Evolutionary conservation across 2,888 invertebrate species (phyloP), one percentile per base, ranked within the genome.

Genomic region (Hedya salicella): DNA sequence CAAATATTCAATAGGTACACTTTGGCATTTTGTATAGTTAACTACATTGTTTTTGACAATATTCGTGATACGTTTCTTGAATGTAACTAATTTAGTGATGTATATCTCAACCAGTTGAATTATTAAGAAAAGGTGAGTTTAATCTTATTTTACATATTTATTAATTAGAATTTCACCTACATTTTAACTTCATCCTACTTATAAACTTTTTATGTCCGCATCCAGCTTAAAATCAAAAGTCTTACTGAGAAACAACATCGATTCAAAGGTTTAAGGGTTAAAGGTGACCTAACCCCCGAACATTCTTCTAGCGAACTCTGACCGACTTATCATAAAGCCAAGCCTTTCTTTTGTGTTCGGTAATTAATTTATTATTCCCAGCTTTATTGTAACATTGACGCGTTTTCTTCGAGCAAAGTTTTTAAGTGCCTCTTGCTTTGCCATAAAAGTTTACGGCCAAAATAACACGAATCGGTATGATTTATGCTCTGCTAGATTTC

Each of bases 321-420:
- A 68, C 68, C 68, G 68, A 74, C 75, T 78, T 81, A 81, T 78
- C 80, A 79, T 78, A 78, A 73, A 71, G 69, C 68, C 62, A 68
- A 70, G 71, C 76, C 73, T 76, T 80, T 79, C 79, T 81, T 79
- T 86, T 86, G 82, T 84, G 78, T 83, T 85, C 80, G 80, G 82
- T 86, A 83, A 87, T 86, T 85, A 87, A 86, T 87, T 67, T 86
- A 83, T 80, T 81, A 80, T 79, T 79, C 79, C 68, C 74, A 72
- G 78, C 79, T 77, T 81, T 78, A 80, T 86, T 85, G 85, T 86
- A 82, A 75, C 74, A 73, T 75, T 73, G 78, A 75, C 77, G 78
- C 75, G 78, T 81, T 79, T 78, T 77, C 77, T 78, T 77, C 76
- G 75, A 72, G 72, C 71, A 68, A 75, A 81, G 77, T 80, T 82